Evolutionary conservation across 53 echinoderm and acorn worm genomes (phyloP).

Genomic region (Holothuria scabra): DNA sequence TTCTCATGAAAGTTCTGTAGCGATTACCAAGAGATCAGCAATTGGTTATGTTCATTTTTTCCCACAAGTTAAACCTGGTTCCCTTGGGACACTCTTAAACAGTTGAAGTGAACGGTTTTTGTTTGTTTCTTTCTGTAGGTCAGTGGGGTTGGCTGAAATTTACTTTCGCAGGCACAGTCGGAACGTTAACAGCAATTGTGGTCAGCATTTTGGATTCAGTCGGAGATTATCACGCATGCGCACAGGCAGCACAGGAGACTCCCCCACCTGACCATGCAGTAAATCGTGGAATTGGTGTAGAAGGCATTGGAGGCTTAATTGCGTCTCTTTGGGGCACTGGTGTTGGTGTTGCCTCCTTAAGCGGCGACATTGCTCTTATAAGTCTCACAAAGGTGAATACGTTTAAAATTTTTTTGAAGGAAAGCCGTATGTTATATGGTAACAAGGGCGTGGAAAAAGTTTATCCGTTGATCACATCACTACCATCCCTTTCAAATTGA

Average conservation of each 20-base stretch:
- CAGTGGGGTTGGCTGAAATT: slow-evolving; percentile 84
- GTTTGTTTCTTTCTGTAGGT: too few species aligned
- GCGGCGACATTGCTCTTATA: slow-evolving; percentile 58
- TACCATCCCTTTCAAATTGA: too few species aligned
- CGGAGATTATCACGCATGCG: slow-evolving; percentile 94
- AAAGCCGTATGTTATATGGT: too few species aligned
- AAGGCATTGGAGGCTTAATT: slow-evolving; percentile 58
- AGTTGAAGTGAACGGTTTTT: too few species aligned
- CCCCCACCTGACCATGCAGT: slow-evolving; percentile 91
- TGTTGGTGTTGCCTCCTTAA: slow-evolving; percentile 64
- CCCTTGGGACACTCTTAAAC: too few species aligned
- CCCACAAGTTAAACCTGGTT: too few species aligned
- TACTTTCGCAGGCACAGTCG: slow-evolving; percentile 72
- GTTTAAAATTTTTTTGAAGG: too few species aligned
- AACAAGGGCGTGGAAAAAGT: too few species aligned
- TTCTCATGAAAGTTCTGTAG: too few species aligned
- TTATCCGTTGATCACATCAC: too few species aligned
- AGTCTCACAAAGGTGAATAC: slow-evolving; percentile 62
- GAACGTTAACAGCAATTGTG: slow-evolving; percentile 81
- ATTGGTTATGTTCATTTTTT: too few species aligned
- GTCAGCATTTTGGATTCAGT: slow-evolving; percentile 89
- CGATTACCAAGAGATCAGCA: too few species aligned
- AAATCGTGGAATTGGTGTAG: slow-evolving; percentile 64
- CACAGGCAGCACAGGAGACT: slow-evolving; percentile 78
- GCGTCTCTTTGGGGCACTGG: slow-evolving; percentile 60